A percentile compares a stretch with the other conserved stretches of the same genome.
Evolutionary conservation across 2,888 invertebrate species (phyloP).

Genomic region (Polia nebulosa): DNA sequence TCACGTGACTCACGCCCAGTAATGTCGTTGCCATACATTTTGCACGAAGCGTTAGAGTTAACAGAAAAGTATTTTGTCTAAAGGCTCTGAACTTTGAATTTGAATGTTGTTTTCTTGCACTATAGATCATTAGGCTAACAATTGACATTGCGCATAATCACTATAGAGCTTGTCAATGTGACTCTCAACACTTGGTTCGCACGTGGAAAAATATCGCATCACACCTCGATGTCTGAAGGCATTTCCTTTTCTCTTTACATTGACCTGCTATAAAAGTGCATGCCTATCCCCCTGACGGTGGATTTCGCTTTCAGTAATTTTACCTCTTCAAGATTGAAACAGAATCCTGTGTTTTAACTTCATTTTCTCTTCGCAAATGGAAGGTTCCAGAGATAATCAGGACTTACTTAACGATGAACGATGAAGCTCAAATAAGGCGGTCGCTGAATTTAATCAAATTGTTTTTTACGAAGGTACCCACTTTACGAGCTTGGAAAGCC

Average conservation of each 20-base stretch:
- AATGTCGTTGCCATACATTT: too few relatives aligned
- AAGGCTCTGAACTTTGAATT: too few relatives aligned
- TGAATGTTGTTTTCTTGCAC: too few relatives aligned
- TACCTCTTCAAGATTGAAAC: neutral
- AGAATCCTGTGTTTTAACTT: neutral
- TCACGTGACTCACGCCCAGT: too few relatives aligned
- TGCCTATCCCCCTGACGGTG: neutral
- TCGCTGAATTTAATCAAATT: constrained; percentile 42
- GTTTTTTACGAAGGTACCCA: constrained; percentile 27
- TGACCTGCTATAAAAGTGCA: neutral
- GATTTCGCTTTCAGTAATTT: neutral
- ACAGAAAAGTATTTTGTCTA: too few relatives aligned
- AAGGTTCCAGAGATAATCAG: constrained; percentile 19
- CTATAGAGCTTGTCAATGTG: too few relatives aligned
- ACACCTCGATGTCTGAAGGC: neutral
- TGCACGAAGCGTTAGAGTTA: too few relatives aligned
- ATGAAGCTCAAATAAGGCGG: constrained; percentile 27
- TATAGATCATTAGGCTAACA: too few relatives aligned
- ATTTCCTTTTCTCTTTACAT: neutral
- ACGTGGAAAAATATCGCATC: too few relatives aligned
- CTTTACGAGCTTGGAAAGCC: constrained; percentile 32
- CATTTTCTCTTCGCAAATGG: constrained; percentile 16
- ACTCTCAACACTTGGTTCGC: too few relatives aligned
- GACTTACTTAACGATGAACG: constrained; percentile 23
- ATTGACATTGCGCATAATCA: too few relatives aligned